Evolutionary conservation across 2,797 vertebrate species (phyloP), one percentile per base, ranked within the genome.

Genomic region (Mus minutoides): DNA sequence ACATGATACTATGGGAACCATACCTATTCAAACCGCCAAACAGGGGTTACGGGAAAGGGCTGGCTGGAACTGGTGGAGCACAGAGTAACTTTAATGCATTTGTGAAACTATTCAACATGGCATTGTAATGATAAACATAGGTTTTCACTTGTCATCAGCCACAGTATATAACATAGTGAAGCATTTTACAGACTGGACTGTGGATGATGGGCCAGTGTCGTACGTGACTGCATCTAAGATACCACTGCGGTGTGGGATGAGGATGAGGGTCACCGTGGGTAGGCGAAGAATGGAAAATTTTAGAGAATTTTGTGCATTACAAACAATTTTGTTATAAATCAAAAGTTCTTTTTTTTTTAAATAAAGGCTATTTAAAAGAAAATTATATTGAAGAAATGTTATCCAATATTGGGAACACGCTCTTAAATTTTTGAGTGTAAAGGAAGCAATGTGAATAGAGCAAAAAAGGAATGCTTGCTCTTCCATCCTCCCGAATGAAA

Each of bases 391-490:
- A 79, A 7, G 16, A 3, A 91, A 31, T 31, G 13, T 52, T 56
- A 34, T 16, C 6, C 54, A 92, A 56, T 31, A 10, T 40, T 83
- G 31, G 92, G 11, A 73, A 60, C 46, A 62, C 40, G 13, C 58
- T 84, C 31, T 85, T 58, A 90, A 78, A 24, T 62, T 31, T 58
- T 92, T 43, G 89, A 21, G 52, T 88, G 75, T 89, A 92, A 90
- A 93, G 54, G 67, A 89, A 54, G 24, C 37, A 77, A 13, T 37
- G 49, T 82, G 83, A 78, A 71, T 52, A 92, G 46, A 96, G 80
- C n/a, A 64, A 19, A 13, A 14, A 14, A 75, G 9, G 85, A 89
- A 37, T 16, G 43, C 13, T 76, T 76, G 75, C 14, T 76, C 43
- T 46, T 49, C 7, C 6, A 31, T 49, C 26, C 43, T 76, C 13